These are phyloP conservation scores for Cinclus mexicanus DNA, from an alignment of 2,113 vertebrate genomes.

Conservation along the genomic window DNA sequence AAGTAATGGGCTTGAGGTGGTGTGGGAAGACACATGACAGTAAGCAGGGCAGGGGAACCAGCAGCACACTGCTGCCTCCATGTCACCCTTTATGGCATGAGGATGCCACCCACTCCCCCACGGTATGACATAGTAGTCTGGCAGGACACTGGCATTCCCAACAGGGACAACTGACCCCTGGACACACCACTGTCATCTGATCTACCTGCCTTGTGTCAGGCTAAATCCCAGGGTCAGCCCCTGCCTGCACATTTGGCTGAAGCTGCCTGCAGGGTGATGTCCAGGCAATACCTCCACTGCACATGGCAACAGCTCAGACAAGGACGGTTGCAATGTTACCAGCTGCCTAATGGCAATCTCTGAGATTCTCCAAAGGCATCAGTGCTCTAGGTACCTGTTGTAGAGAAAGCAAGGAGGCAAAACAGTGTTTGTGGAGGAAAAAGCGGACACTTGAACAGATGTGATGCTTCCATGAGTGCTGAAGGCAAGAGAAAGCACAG, in stretches of 20 bases:
- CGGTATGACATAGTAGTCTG: background rate
- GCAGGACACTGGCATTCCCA: background rate
- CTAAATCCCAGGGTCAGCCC: background rate
- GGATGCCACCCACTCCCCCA: background rate
- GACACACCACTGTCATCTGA: background rate
- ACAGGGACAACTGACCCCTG: background rate
- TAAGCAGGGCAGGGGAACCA: background rate
- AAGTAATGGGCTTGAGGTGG: background rate
- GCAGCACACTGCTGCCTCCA: background rate
- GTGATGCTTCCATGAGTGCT: background rate
- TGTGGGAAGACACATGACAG: background rate
- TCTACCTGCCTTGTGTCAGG: background rate
- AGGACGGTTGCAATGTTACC: background rate
- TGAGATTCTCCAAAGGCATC: background rate
- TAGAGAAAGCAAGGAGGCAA: background rate
- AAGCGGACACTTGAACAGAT: background rate
- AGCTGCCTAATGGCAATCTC: background rate
- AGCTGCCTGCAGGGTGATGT: background rate
- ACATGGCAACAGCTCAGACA: background rate
- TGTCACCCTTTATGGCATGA: fast-evolving
- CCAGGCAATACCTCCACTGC: fast-evolving
- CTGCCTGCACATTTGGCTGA: background rate
- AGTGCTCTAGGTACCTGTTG: background rate
- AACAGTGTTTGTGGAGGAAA: background rate
- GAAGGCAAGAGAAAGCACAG: background rate